Evolutionary conservation across 2,113 vertebrate species (phyloP), one percentile per base, ranked within the genome.

Genomic region (Callithrix jacchus): DNA sequence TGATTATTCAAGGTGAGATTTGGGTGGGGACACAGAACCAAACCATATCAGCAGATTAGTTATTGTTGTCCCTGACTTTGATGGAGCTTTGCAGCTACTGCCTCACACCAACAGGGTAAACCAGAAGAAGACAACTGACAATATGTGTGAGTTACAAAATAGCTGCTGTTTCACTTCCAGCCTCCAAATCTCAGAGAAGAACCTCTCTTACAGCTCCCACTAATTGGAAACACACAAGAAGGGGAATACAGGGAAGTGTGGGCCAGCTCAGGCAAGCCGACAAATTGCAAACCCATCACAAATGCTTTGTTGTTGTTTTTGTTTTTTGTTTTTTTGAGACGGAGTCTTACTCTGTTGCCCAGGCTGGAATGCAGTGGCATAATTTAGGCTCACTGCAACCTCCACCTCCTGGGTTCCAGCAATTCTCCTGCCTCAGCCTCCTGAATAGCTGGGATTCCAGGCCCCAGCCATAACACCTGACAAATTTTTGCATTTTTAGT

Each of bases 141-240:
- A 82, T 37, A 58, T 8, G 18, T 83, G 37, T 81, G 32, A 87
- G 42, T 91, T 87, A 90, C n/a, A 37, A 96, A 90, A 94, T 47
- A 45, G 25, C 32, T 80, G n/a, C 16, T 70, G 12, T 85, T 88
- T 90, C 81, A 89, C 54, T 61, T 58, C 52, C 23, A 18, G n/a
- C 27, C 35, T 94, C 42, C n/a, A 74, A 87, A 94, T n/a, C 37
- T 94, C 13, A 25, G 49, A 73, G 14, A 77, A 42, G 49, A 71
- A 77, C 82, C 66, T 76, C 86, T 87, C 20, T 74, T 49, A 32
- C 11, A 40, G 45, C 10, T n/a, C 54, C 88, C 37, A 27, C 42
- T 76, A 87, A 82, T 32, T 40, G 30, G 73, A 94, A 91, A 82
- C 42, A 64, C n/a, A 66, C 3, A 40, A 32, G 21, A 88, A 89